These are phyloP conservation scores for Brachyptera risi DNA, from an alignment of 2,888 invertebrate genomes.

Conservation along the genomic window DNA sequence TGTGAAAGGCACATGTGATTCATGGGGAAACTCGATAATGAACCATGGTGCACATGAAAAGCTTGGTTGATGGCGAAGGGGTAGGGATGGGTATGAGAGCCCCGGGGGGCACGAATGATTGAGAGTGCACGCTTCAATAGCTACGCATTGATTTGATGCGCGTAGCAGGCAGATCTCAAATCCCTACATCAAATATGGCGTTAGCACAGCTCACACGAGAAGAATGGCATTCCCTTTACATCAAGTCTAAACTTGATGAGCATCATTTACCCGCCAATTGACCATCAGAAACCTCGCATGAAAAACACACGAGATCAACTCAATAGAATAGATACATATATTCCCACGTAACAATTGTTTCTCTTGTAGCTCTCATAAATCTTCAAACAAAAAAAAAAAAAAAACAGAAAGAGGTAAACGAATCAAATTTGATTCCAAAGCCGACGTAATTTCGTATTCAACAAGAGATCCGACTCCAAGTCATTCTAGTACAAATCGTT, in stretches of 20 bases:
- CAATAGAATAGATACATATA: no score
- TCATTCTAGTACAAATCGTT: neutral
- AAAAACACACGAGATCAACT: no score
- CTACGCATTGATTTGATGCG: neutral
- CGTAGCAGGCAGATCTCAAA: neutral
- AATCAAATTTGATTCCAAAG: neutral
- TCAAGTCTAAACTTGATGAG: no score
- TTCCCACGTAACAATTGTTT: no score
- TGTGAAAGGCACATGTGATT: no score
- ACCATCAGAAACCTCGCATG: no score
- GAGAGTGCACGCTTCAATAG: neutral
- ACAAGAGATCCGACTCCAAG: neutral
- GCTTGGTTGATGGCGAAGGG: neutral
- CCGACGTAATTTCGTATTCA: neutral
- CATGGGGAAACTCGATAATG: neutral
- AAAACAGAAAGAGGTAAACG: neutral
- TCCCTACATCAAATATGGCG: neutral
- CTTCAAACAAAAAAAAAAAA: slow-evolving; percentile 1
- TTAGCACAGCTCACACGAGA: no score
- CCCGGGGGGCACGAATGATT: no score
- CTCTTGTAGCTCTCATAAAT: no score
- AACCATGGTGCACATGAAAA: neutral
- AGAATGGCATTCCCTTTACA: no score
- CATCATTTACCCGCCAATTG: no score
- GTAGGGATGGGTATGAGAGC: no score